Evolutionary conservation across 1,140 invertebrate genomes (phyloP).

Genomic region (Papilio dardanus): DNA sequence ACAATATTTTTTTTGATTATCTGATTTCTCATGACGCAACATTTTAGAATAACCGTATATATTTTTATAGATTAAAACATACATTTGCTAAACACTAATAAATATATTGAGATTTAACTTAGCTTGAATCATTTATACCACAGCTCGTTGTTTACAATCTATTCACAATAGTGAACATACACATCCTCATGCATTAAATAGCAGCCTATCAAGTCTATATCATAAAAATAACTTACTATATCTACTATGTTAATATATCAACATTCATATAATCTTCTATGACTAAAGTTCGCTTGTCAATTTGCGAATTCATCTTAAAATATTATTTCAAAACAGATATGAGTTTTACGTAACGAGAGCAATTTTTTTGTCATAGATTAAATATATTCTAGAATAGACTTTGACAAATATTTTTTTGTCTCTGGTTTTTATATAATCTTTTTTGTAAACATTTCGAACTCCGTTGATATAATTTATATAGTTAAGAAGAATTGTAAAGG

Average conservation of each 20-base stretch:
- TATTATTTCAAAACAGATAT: conserved; percentile 33
- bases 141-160: neutral
- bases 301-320: conserved; percentile 21
- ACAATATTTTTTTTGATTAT: neutral
- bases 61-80: conserved; percentile 19
- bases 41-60: neutral
- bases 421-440: neutral
- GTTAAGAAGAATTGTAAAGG: neutral
- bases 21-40: neutral
- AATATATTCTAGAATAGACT: neutral
- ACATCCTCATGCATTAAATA: conserved; percentile 33
- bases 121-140: neutral
- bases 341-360: conserved; percentile 29
- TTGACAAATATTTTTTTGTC: conserved; percentile 10
- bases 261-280: conserved; percentile 35
- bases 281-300: conserved; percentile 30
- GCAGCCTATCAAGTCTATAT: neutral
- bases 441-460: neutral
- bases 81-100: neutral
- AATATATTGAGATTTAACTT: conserved; percentile 35
- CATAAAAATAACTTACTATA: conserved; percentile 36
- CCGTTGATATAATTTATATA: neutral
- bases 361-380: conserved; percentile 14
- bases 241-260: conserved; percentile 33
- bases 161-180: conserved; percentile 32